A percentile compares a stretch with the other conserved stretches of the same genome.
Evolutionary conservation across 2,888 invertebrate genomes (phyloP).

Genomic region (Chrysina gloriosa): DNA sequence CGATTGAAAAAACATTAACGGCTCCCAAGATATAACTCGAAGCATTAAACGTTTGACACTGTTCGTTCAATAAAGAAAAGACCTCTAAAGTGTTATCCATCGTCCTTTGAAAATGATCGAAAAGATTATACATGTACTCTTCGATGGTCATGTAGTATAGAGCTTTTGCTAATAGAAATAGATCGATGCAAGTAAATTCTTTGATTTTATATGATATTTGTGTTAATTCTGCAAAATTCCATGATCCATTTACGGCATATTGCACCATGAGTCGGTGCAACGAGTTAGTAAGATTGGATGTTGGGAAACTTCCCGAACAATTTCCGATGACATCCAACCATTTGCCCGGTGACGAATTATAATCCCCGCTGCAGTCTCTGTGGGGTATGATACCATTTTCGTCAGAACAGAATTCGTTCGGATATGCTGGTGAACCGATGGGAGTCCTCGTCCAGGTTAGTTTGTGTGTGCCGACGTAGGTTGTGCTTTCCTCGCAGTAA

Average conservation of each 20-base stretch:
- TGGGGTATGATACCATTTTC: conserved; percentile 10
- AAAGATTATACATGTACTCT: conserved; percentile 17
- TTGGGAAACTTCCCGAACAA: conserved; percentile 24
- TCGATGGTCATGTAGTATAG: conserved; percentile 36
- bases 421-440: conserved; percentile 7
- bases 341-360: conserved; percentile 15
- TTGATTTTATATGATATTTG: conserved; percentile 3
- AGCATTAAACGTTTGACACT: conserved; percentile 21
- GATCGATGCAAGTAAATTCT: conserved; percentile 31
- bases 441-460: conserved; percentile 30
- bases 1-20: conserved; percentile 38
- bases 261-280: conserved; percentile 20
- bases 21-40: conserved; percentile 31
- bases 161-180: conserved; percentile 31
- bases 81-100: conserved; percentile 31
- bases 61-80: neutral
- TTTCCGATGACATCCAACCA: conserved; percentile 29
- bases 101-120: conserved; percentile 23
- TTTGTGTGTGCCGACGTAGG: neutral
- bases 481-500: conserved; percentile 15
- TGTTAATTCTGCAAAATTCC: conserved; percentile 2
- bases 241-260: conserved; percentile 15
- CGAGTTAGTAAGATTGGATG: conserved; percentile 25
- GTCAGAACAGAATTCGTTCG: conserved; percentile 37
- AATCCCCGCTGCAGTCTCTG: conserved; percentile 25